Conservation (phyloP, 2,797 vertebrate species). For the Uromys caudimaculatus region DNA sequence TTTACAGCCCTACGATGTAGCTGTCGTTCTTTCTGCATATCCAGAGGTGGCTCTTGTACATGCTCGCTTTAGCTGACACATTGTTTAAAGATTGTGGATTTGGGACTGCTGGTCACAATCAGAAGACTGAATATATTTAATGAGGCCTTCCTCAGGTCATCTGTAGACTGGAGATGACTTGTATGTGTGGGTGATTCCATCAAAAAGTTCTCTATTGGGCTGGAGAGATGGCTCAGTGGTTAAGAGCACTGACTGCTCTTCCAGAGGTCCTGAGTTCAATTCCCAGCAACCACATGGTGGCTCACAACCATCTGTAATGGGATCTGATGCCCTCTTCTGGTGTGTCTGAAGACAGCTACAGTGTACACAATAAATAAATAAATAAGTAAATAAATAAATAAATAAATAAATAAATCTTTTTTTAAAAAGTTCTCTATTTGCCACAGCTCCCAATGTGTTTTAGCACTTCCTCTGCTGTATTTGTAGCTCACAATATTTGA, state of each 20-base stretch:
- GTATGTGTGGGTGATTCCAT: too few species aligned
- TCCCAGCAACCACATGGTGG: too few species aligned
- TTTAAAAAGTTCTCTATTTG: neutral
- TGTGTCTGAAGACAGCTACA: too few species aligned
- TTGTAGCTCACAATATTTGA: constrained; percentile 4
- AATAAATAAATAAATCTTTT: too few species aligned
- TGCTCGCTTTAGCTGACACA: neutral
- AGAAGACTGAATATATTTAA: neutral
- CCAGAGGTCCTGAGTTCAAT: too few species aligned
- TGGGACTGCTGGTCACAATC: neutral
- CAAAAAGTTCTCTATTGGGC: neutral
- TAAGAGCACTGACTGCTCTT: too few species aligned
- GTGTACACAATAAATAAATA: too few species aligned
- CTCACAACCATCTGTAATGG: too few species aligned
- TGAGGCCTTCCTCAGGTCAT: neutral
- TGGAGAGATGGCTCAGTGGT: too few species aligned
- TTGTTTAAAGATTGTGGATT: constrained; percentile 3
- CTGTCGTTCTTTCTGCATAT: neutral
- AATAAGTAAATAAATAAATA: too few species aligned
- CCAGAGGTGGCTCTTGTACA: neutral
- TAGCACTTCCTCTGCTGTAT: neutral
- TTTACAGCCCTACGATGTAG: neutral
- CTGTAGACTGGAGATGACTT: neutral
- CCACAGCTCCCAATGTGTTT: neutral
- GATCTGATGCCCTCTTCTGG: too few species aligned